Conservation (phyloP, 2,113 vertebrate genomes). For the Calidris pugnax region DNA sequence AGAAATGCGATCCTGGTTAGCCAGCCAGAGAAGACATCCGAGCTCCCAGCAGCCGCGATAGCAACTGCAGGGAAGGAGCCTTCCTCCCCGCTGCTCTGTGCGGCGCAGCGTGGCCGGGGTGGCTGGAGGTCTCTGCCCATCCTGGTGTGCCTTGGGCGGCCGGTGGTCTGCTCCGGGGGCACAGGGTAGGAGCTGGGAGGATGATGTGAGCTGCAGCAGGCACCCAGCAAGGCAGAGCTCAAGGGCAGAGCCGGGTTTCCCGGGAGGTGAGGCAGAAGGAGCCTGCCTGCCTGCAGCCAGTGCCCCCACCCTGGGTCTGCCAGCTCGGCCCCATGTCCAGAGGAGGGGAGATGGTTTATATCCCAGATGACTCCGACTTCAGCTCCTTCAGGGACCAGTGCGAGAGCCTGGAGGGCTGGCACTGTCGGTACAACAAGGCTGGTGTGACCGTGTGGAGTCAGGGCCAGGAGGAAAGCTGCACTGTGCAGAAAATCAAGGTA, state of each 20-base stretch:
- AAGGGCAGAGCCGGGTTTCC: background rate
- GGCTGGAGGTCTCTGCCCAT: background rate
- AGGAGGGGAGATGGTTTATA: slow-evolving; percentile 73
- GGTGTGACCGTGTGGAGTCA: slow-evolving; percentile 82
- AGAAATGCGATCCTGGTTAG: slow-evolving; percentile 46
- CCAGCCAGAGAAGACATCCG: slow-evolving; percentile 1
- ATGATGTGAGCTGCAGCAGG: background rate
- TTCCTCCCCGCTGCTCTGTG: background rate
- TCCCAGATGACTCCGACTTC: slow-evolving; percentile 85
- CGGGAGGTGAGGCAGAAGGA: background rate
- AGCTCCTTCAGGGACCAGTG: slow-evolving; percentile 84
- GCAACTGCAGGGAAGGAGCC: background rate
- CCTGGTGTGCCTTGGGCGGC: background rate
- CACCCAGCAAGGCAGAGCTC: background rate
- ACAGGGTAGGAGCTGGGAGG: background rate
- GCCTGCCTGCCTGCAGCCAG: background rate
- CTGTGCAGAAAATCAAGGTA: slow-evolving; percentile 90
- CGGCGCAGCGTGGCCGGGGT: background rate
- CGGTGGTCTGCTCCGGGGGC: background rate
- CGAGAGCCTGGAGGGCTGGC: slow-evolving; percentile 82
- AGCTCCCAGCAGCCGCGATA: slow-evolving; percentile 23
- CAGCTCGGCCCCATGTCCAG: slow-evolving; percentile 29
- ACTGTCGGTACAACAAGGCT: slow-evolving; percentile 81
- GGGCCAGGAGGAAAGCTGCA: slow-evolving; percentile 75
- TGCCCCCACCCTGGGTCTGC: background rate